Percentiles rank a stretch among this genome's conserved stretches.
These are phyloP conservation scores for Lethenteron reissneri DNA, from an alignment of 2,113 vertebrate species.

Conservation along the genomic window DNA sequence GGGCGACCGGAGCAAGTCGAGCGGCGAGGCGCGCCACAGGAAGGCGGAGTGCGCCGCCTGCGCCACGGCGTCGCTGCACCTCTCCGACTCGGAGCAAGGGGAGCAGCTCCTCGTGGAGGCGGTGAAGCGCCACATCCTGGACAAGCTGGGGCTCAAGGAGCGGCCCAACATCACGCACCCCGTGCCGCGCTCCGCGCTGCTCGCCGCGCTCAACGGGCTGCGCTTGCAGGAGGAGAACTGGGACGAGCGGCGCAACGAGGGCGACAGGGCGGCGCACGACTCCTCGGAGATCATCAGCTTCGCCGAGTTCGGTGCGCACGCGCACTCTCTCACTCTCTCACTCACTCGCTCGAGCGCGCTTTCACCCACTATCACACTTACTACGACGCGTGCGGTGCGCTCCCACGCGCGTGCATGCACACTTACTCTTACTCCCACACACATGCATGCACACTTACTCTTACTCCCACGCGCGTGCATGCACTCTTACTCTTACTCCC, in stretches of 20 bases:
- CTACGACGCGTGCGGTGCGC: no score
- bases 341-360: no score
- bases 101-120: slow-evolving; percentile 75
- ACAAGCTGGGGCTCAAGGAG: slow-evolving; percentile 66
- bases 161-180: slow-evolving; percentile 92
- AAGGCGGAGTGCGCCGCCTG: slow-evolving; percentile 40
- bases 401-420: no score
- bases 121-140: slow-evolving; percentile 84
- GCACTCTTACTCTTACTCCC: no score
- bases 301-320: slow-evolving; percentile 26
- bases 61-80: slow-evolving; percentile 41
- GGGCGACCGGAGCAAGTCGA: no score
- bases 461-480: no score
- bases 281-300: slow-evolving; percentile 91
- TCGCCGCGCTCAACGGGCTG: slow-evolving; percentile 77
- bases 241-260: slow-evolving; percentile 71
- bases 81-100: slow-evolving; percentile 30
- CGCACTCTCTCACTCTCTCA: no score
- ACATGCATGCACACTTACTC: no score
- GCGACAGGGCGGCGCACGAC: slow-evolving; percentile 44
- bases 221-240: slow-evolving; percentile 74
- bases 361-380: no score
- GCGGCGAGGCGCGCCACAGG: no score
- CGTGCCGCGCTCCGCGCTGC: slow-evolving; percentile 76
- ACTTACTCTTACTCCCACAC: no score